These are phyloP conservation scores for Ascaphus truei DNA, from an alignment of 2,113 vertebrate species.

Conservation along the genomic window DNA sequence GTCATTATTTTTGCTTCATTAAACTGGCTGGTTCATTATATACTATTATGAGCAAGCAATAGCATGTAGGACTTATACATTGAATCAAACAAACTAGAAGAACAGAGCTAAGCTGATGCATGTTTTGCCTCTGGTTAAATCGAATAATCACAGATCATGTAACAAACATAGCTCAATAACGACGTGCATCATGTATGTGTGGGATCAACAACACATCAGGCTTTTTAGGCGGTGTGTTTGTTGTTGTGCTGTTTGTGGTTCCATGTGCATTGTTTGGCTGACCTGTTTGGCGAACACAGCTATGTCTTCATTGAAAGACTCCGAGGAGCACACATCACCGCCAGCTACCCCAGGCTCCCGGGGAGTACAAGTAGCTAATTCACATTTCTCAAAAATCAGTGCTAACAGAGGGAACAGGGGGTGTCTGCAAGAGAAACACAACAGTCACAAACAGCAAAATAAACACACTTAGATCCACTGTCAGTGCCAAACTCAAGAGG, in stretches of 20 bases:
- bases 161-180: not conserved
- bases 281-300: constrained; percentile 99
- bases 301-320: constrained; percentile 99
- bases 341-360: constrained; percentile 97
- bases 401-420: constrained; percentile 98
- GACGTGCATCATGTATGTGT: not conserved
- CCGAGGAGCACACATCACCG: constrained; percentile 97
- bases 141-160: not conserved
- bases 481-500: constrained; percentile 20
- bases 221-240: constrained; percentile 37
- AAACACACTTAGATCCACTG: constrained; percentile 46
- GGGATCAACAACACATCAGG: not conserved
- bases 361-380: constrained; percentile 98
- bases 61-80: constrained; percentile 47
- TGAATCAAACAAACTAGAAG: constrained; percentile 44
- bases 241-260: not conserved
- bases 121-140: not conserved
- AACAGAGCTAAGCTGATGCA: not conserved
- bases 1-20: constrained; percentile 50
- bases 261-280: constrained; percentile 64
- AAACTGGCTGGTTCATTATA: constrained; percentile 48
- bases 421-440: constrained; percentile 89
- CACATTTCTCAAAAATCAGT: constrained; percentile 99
- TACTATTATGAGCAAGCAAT: constrained; percentile 47
- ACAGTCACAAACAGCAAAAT: constrained; percentile 66